A percentile compares a stretch with the other conserved stretches of the same genome.
These are phyloP conservation scores for Drepana falcataria DNA, from an alignment of 2,888 invertebrate species.

Conservation along the genomic window DNA sequence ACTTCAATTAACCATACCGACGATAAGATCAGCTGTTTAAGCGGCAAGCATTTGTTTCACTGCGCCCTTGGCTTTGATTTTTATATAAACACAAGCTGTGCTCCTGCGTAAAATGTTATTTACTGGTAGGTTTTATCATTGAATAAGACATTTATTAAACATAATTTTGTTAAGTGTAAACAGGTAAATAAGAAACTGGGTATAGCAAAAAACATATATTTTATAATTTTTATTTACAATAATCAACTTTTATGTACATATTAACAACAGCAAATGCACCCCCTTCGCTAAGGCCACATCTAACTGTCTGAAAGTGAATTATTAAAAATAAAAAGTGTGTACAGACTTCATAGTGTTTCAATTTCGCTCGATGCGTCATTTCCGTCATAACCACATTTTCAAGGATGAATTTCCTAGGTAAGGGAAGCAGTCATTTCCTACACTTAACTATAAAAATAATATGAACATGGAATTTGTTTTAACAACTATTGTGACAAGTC, in stretches of 20 bases:
- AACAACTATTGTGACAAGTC: conserved; percentile 39
- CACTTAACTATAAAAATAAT: conserved; percentile 41
- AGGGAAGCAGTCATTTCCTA: conserved; percentile 30
- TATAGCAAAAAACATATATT: conserved; percentile 78
- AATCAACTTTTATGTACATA: conserved; percentile 78
- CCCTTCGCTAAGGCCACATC: conserved; percentile 60
- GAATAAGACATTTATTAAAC: too few species aligned
- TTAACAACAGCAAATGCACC: conserved; percentile 73
- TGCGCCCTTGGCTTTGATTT: too few species aligned
- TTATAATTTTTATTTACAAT: conserved; percentile 76
- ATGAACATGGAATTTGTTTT: conserved; percentile 38
- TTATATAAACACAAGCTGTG: too few species aligned
- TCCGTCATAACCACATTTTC: conserved; percentile 23
- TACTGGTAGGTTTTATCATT: too few species aligned
- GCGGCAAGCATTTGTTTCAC: too few species aligned
- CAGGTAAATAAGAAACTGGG: conserved; percentile 32
- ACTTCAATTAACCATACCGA: conserved; percentile 22
- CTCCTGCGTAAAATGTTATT: too few species aligned
- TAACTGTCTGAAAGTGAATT: conserved; percentile 60
- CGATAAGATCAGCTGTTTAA: not conserved
- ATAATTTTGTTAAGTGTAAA: too few species aligned
- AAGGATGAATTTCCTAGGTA: conserved; percentile 28
- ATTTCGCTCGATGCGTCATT: conserved; percentile 9
- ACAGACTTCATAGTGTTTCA: conserved; percentile 28
- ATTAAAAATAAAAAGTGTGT: conserved; percentile 49